These are phyloP conservation scores for Bilobella aurantiaca DNA, from an alignment of 1,140 invertebrate genomes.

Conservation along the genomic window DNA sequence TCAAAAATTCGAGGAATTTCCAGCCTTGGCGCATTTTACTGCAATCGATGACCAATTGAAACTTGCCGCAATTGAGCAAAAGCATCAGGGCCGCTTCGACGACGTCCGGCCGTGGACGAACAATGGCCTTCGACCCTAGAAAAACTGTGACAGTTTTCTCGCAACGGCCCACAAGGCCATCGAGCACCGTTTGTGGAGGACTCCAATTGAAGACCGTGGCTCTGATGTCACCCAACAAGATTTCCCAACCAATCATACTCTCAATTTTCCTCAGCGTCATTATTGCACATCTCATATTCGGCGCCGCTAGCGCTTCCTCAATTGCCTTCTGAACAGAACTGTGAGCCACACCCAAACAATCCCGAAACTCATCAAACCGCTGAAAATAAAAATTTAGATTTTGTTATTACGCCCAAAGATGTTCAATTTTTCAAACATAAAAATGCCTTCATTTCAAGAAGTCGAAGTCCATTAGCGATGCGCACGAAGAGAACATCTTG, in stretches of 20 bases:
- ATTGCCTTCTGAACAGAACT: neutral
- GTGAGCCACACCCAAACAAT: neutral
- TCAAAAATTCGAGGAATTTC: neutral
- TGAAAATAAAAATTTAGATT: neutral
- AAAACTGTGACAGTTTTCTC: neutral
- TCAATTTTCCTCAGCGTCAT: neutral
- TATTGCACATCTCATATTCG: too few relatives aligned
- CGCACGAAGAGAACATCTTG: neutral
- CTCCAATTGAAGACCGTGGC: neutral
- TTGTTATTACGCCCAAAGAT: too few relatives aligned
- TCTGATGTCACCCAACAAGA: neutral
- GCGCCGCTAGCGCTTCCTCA: too few relatives aligned
- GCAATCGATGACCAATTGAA: neutral
- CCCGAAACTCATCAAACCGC: neutral
- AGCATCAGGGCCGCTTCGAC: neutral
- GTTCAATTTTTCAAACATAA: neutral
- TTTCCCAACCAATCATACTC: neutral
- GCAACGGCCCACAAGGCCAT: neutral
- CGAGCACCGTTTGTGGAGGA: neutral
- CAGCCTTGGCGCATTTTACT: neutral
- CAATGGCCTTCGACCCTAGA: neutral
- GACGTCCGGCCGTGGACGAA: neutral
- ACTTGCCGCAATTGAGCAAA: neutral
- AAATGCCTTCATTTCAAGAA: slow-evolving; percentile 35
- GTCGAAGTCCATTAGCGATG: slow-evolving; percentile 19